Evolutionary conservation across 2,113 vertebrate genomes (phyloP), one percentile per base, ranked within the genome.

Genomic region (Psittacara wagleri): DNA sequence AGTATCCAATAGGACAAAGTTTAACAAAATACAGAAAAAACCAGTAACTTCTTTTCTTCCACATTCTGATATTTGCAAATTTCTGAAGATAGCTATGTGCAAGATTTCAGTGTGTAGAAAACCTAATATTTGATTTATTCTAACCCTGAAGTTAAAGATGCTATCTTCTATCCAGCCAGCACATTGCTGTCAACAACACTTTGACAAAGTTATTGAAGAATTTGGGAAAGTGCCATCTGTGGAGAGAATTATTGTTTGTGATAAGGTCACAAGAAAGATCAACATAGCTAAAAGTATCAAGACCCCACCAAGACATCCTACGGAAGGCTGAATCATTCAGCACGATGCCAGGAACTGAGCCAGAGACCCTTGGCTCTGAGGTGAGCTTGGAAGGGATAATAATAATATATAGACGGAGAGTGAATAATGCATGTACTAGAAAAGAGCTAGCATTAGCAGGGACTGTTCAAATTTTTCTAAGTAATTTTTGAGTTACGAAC

Each of bases 51-150:
- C 33, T 63, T 73, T 92, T 92, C 73, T 74, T 92, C 46, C 17
- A 39, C 41, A 89, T 83, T 73, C 80, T 92, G 63, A 44, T 0
- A 1, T 6, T 68, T 73, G 24, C n/a, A 83, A 41, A 76, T 43
- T 66, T 91, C 61, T 75, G 67, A 55, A 91, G 39, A 51, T 22
- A 63, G 59, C 37, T 54, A 66, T 0, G 1, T 75, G 77, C 39
- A 68, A 82, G 61, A 23, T 94, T 86, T 80, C 51, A 78, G 43
- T 13, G 22, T 79, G 43, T 17, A 64, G 29, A 75, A 92, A 95
- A 82, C 14, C 37, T 87, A 44, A 59, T 77, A 72, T 22, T 51
- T 69, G 55, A 92, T 95, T 93, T 95, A 95, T 93, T 92, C 54
- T 82, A 81, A 79, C 55, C 59, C 90, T 95, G 55, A 88, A 91